These are phyloP conservation scores for Cepphus grylle DNA, from an alignment of 2,113 vertebrate species.

Conservation along the genomic window DNA sequence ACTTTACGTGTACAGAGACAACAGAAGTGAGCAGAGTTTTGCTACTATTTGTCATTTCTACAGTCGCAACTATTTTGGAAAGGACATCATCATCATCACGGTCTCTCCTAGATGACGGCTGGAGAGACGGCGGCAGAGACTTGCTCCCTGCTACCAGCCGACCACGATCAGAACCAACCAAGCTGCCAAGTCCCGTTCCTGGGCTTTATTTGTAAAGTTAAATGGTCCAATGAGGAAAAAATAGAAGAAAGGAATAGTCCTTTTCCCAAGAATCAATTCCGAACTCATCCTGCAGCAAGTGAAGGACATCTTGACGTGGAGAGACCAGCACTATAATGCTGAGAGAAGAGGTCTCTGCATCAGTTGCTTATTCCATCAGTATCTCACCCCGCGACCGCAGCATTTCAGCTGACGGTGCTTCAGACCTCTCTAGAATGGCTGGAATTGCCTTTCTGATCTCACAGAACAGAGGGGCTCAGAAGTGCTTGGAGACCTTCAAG, in stretches of 20 bases:
- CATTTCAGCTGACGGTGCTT: not conserved
- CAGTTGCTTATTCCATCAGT: not conserved
- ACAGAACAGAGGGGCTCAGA: not conserved
- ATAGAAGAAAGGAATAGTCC: not conserved
- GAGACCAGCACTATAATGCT: not conserved
- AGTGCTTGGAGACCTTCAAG: not conserved
- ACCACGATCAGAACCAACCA: not conserved
- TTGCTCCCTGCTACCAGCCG: not conserved
- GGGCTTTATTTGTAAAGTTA: not conserved
- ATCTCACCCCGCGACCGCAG: fast-evolving
- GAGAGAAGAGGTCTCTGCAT: not conserved
- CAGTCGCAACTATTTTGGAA: not conserved
- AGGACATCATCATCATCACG: not conserved
- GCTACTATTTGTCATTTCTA: not conserved
- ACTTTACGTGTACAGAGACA: not conserved
- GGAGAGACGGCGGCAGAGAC: not conserved
- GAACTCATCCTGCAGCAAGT: not conserved
- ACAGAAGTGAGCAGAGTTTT: not conserved
- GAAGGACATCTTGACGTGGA: not conserved
- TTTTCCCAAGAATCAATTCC: not conserved
- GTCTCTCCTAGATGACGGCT: not conserved
- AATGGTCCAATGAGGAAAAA: not conserved
- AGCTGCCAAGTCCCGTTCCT: not conserved
- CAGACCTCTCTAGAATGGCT: not conserved
- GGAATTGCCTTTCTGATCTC: not conserved